Conservation (phyloP, 2,888 invertebrate genomes). For the Orthosia cruda region DNA sequence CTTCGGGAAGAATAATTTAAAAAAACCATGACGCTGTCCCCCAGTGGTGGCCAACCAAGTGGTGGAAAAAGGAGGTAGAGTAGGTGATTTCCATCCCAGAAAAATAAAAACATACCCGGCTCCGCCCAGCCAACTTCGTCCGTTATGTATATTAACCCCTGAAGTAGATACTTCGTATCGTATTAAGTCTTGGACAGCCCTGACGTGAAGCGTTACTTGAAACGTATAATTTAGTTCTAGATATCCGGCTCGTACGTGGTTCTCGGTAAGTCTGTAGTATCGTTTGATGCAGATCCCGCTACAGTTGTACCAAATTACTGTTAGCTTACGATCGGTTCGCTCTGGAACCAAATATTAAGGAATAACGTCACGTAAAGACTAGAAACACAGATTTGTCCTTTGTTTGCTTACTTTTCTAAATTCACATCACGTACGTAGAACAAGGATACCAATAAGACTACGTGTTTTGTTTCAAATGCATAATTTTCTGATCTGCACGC, state of each 20-base stretch:
- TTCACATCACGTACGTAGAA: constrained; percentile 80
- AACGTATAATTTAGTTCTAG: constrained; percentile 35
- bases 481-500: constrained; percentile 70
- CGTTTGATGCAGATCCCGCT: constrained; percentile 30
- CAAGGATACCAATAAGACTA: constrained; percentile 78
- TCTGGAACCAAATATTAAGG: constrained; percentile 69
- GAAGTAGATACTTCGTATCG: constrained; percentile 14
- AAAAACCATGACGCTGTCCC: too few species aligned
- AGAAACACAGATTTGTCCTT: constrained; percentile 77
- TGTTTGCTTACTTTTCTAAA: constrained; percentile 70
- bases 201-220: constrained; percentile 22
- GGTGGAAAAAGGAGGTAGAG: constrained; percentile 26
- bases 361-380: constrained; percentile 79
- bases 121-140: constrained; percentile 21
- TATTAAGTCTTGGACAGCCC: constrained; percentile 34
- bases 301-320: constrained; percentile 48
- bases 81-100: constrained; percentile 4
- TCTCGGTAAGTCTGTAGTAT: constrained; percentile 21
- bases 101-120: constrained; percentile 44
- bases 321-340: constrained; percentile 44
- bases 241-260: neutral
- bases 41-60: too few species aligned
- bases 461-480: constrained; percentile 77
- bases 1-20: too few species aligned
- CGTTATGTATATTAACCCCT: constrained; percentile 43